Percentiles rank a stretch among this genome's conserved stretches.
Conservation (phyloP, 2,113 vertebrate species). For the Podocnemis expansa region DNA sequence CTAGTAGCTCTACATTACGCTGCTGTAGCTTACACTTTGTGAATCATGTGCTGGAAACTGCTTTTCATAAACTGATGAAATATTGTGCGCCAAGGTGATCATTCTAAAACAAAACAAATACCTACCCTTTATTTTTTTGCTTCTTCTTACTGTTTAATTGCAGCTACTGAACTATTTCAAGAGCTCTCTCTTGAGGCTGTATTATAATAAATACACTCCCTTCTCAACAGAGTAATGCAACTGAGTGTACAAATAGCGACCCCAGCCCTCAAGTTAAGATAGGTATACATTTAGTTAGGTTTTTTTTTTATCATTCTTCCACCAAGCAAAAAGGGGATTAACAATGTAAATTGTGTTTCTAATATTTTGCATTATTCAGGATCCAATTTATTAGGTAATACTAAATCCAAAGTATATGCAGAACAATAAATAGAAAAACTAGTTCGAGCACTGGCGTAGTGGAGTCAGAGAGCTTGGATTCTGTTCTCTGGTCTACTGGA, state of each 20-base stretch:
- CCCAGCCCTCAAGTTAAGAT: background rate
- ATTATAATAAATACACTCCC: background rate
- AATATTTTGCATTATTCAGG: background rate
- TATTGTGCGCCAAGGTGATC: background rate
- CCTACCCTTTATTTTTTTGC: background rate
- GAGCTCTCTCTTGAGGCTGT: background rate
- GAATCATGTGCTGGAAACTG: conserved; percentile 11
- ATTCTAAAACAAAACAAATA: background rate
- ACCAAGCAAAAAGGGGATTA: background rate
- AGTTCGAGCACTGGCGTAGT: background rate
- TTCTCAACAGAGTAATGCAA: background rate
- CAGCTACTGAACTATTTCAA: background rate
- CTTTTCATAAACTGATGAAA: conserved; percentile 3
- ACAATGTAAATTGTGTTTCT: background rate
- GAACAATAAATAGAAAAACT: background rate
- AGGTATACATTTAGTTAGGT: fast-evolving
- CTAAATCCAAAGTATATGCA: background rate
- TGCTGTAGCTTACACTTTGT: background rate
- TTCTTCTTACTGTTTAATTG: background rate
- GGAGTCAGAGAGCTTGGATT: background rate
- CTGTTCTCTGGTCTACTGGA: background rate
- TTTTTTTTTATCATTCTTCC: background rate
- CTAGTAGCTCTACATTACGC: background rate
- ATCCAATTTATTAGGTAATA: background rate
- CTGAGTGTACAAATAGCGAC: background rate